phyloP scores from a whole-genome alignment of 2,888 invertebrate genomes.

The Chrysina gloriosa region DNA sequence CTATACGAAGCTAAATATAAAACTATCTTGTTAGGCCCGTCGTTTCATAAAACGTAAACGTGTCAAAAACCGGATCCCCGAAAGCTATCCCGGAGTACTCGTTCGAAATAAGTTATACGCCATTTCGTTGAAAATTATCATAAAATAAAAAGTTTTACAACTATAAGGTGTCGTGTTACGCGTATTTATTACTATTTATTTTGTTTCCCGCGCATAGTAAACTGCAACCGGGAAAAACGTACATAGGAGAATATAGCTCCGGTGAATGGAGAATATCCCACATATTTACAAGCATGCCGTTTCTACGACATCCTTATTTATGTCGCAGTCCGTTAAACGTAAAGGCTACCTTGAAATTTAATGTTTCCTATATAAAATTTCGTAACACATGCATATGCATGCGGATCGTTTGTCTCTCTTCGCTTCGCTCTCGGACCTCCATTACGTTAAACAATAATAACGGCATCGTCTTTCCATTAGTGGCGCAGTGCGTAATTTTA shows the following conservation, averaged over 20 bases:
- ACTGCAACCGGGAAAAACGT: conserved; percentile 16
- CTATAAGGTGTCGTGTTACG: conserved; percentile 17
- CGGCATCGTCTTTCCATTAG: not conserved
- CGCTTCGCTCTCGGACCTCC: not conserved
- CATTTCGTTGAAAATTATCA: conserved; percentile 22
- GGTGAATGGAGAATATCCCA: conserved; percentile 27
- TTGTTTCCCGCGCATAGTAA: conserved; percentile 11
- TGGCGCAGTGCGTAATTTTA: not conserved
- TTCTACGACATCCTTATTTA: conserved; percentile 31
- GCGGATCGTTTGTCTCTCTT: not conserved
- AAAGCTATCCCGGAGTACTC: not conserved
- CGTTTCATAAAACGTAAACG: conserved; percentile 1
- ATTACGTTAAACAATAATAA: not conserved
- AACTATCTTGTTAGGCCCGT: too few species aligned
- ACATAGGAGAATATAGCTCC: conserved; percentile 10
- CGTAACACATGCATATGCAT: conserved; percentile 33
- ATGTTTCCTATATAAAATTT: conserved; percentile 30
- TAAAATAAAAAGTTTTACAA: conserved; percentile 25
- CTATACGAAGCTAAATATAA: not conserved
- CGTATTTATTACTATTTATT: conserved; percentile 12
- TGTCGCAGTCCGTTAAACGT: conserved; percentile 31
- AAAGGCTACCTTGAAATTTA: conserved; percentile 33
- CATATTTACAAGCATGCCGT: conserved; percentile 23
- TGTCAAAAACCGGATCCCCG: conserved; percentile 6
- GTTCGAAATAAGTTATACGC: not conserved